Percentiles rank a stretch among this genome's conserved stretches.
Conservation (phyloP, 2,797 vertebrate genomes). For the Muscicapa comitata region DNA sequence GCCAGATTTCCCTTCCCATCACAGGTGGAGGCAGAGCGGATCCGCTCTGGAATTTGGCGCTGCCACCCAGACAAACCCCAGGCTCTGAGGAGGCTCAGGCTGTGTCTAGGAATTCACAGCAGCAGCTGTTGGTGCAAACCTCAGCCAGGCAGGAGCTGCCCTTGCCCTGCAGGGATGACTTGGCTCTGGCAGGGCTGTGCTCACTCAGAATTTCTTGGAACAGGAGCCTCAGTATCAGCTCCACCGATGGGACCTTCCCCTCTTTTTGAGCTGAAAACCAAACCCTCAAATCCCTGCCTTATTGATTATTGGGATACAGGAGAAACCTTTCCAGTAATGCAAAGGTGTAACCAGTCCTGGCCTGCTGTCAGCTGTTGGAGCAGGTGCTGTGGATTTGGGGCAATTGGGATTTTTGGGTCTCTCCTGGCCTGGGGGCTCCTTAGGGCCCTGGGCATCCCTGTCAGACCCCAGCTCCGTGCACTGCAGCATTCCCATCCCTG, state of each 20-base stretch:
- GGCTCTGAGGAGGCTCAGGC: not conserved
- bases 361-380: fast-evolving
- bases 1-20: not conserved
- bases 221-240: not conserved
- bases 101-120: not conserved
- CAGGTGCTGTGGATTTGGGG: not conserved
- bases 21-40: not conserved
- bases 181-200: not conserved
- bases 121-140: not conserved
- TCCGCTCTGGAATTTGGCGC: fast-evolving
- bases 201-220: not conserved
- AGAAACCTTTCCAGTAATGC: not conserved
- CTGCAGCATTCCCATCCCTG: not conserved
- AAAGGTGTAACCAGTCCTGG: not conserved
- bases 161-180: not conserved
- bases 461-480: not conserved
- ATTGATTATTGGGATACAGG: not conserved
- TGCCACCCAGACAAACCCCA: not conserved
- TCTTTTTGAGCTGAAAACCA: not conserved
- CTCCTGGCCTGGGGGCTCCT: not conserved
- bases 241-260: fast-evolving
- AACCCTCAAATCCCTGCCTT: not conserved
- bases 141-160: not conserved
- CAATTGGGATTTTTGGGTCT: not conserved
- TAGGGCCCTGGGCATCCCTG: not conserved